Evolutionary conservation across 2,113 vertebrate species (phyloP).

Genomic region (Calonectris borealis): DNA sequence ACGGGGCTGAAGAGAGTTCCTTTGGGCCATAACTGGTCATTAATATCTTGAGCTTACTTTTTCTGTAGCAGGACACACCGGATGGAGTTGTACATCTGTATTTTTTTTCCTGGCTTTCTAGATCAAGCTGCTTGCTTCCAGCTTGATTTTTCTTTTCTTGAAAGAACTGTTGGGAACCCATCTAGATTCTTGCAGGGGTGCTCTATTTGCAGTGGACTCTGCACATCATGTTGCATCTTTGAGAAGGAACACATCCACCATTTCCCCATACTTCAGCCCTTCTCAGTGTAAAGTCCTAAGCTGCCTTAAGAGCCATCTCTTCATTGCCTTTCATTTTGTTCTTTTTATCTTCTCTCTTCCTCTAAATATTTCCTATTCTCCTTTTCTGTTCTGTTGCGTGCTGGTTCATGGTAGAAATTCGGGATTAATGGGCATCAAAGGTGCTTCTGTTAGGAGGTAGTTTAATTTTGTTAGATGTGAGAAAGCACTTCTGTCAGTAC

Average conservation of each 20-base stretch:
- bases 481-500: not conserved
- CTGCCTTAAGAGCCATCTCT: not conserved
- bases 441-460: not conserved
- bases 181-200: not conserved
- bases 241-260: not conserved
- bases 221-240: not conserved
- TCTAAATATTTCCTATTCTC: not conserved
- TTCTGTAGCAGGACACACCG: not conserved
- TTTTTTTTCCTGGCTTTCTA: not conserved
- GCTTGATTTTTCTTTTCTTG: not conserved
- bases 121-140: not conserved
- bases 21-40: not conserved
- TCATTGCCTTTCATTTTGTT: not conserved
- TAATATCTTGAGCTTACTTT: not conserved
- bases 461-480: not conserved
- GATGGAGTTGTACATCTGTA: not conserved
- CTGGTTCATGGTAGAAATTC: not conserved
- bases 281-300: not conserved
- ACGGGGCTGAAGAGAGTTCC: not conserved
- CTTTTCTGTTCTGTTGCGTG: accelerated
- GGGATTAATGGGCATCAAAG: not conserved
- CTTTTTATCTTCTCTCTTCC: not conserved
- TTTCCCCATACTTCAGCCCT: not conserved
- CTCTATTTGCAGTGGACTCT: not conserved
- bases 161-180: not conserved